A percentile compares a stretch with the other conserved stretches of the same genome.
Evolutionary conservation across 2,113 vertebrate species (phyloP).

Genomic region (Chaetura pelagica): DNA sequence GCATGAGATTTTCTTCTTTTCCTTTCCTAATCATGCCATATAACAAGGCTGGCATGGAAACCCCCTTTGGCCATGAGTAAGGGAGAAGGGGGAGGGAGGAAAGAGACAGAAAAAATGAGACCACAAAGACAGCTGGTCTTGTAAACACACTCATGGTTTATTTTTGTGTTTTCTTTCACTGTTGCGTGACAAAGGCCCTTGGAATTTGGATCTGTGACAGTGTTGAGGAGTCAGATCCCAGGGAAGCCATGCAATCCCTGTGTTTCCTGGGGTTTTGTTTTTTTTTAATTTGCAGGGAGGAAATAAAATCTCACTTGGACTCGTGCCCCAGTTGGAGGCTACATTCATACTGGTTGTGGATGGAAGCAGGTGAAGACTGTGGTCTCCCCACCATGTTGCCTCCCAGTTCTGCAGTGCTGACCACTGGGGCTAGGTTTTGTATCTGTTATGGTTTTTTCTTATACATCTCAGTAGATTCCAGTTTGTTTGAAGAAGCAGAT

Average conservation of each 20-base stretch:
- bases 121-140: constrained; percentile 52
- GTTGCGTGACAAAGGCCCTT: constrained; percentile 37
- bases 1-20: neutral
- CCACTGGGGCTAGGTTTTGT: neutral
- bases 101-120: neutral
- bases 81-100: no score
- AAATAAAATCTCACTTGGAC: neutral
- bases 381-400: neutral
- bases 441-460: neutral
- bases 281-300: neutral
- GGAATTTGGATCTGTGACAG: constrained; percentile 46
- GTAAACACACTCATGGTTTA: constrained; percentile 40
- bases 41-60: neutral
- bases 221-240: neutral
- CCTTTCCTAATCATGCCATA: neutral
- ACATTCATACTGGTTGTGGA: neutral
- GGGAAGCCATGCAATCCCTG: neutral
- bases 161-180: constrained; percentile 40
- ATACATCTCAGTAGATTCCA: neutral
- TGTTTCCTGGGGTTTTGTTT: neutral
- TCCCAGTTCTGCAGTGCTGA: neutral
- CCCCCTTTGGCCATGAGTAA: neutral
- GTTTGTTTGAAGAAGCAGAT: neutral
- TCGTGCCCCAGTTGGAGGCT: neutral
- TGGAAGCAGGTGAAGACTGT: neutral